Base-by-base conservation (phyloP, 2,797 vertebrate genomes). In the Carcharodon carcharias region DNA sequence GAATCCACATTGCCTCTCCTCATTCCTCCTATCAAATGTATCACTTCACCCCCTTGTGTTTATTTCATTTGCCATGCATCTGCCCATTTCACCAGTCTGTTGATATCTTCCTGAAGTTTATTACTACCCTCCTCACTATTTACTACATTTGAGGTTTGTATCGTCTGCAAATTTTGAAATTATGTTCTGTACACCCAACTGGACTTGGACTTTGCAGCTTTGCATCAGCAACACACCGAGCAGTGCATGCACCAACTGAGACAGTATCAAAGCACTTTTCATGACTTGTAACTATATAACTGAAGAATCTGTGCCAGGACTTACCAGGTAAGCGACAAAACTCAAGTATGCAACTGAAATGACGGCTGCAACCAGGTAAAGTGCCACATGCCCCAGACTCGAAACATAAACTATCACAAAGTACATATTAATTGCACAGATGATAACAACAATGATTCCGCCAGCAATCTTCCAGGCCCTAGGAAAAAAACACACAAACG, bases 401-500 rank as follows among this genome's bases (percentile, higher is more conserved):
- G 73, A 82, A 4, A 96, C 96, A 40, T 96, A 96, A 4, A 96
- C 92, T 35, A 96, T 89, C 16, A 96, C 96, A 80, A 96, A 96
- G 50, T 96, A 96, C 65, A 96, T 71, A 54, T 96, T 96, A 65
- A 96, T 96, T 92, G 96, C 65, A 61, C 96, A 96, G 61, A 96
- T 28, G 31, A 96, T 82, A 1, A 96, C 54, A 35, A 96, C 58
- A 50, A 96, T 31, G 4, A 96, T 40, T 56, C 92, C 96, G n/a
- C 96, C 96, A 58, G 45, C 96, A 35, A 96, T 82, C 96, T 96
- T 96, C 96, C 96, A 96, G 2, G 56, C 67, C 40, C 96, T 96
- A 16, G 88, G 88, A 95, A 35, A 21, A 35, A 31, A 50, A 71
- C 28, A 95, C 63, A 95, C 63, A 95, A 54, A 77, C 58, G 31